Base-by-base conservation (phyloP, 1,140 invertebrate species). In the Drosophila albomicans region DNA sequence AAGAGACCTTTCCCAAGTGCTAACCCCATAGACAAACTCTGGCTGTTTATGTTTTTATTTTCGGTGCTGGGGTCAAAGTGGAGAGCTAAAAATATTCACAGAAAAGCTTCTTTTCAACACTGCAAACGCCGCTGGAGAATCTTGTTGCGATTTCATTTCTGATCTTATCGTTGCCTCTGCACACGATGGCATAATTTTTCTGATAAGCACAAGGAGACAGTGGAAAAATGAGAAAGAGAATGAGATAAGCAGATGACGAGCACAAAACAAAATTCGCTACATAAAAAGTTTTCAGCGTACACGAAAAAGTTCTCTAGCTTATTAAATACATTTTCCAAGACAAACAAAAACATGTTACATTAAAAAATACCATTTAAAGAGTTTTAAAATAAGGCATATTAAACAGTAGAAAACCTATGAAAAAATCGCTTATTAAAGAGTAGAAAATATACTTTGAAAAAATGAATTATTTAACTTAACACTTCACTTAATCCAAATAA, bases 161-260 rank as follows among this genome's bases (percentile, higher is more conserved):
- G 48, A 72, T 72, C 63, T 66, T 66, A 72, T 66, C 54, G 35
- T 32, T 20, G 11, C 28, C 16, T 30, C 45, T 38, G 41, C 41
- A 28, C 46, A 25, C 7, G 28, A 49, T 11, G 16, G 48, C 48
- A 10, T 32, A 13, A 32, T 52, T 71, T 71, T 56, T 71, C 41
- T 46, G 51, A 70, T 70, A 72, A 72, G 25, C 2, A n/a, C 15
- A 69, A 8, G 13, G 30, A 28, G 11, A 11, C 2, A 25, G 20
- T 25, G 20, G 20, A 25, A n/a, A 30, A 69, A 8, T 8, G 30
- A 28, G 11, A 15, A 1, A 20, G 16, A 54, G 41, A 16, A 15
- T 15, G 7, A 6, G 66, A 54, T 35, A 52, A 10, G 52, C 10
- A 7, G 41, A 13, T 16, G 3, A 3, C 16, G 57, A 52, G 13